Evolutionary conservation across 2,797 vertebrate species (phyloP).

Genomic region (Squalus acanthias): DNA sequence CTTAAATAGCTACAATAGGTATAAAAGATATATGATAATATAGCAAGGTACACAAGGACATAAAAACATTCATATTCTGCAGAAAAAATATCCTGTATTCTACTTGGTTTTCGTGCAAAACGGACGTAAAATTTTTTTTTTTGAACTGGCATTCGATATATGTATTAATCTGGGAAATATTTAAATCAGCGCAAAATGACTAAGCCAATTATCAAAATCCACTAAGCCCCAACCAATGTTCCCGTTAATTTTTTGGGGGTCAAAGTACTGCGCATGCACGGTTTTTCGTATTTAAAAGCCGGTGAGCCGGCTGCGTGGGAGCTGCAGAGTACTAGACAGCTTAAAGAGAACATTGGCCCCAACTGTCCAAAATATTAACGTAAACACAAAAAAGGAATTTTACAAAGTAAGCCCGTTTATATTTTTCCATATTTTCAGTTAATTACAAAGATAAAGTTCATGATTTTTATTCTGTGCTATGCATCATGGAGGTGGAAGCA

Average conservation of each 20-base stretch:
- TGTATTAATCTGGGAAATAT: neutral
- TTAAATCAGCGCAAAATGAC: neutral
- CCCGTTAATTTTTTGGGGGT: no score
- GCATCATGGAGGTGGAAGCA: neutral
- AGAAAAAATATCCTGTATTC: neutral
- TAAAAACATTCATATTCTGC: neutral
- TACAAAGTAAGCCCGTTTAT: neutral
- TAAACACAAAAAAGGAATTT: neutral
- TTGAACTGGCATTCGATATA: neutral
- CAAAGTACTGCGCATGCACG: no score
- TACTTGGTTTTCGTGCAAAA: neutral
- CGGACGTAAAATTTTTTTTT: no score
- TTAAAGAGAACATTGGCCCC: neutral
- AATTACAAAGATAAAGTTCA: neutral
- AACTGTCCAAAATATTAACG: neutral
- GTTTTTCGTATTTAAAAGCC: no score
- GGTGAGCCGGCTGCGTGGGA: no score
- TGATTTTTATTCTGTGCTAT: neutral
- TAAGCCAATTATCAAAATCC: neutral
- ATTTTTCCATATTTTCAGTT: neutral
- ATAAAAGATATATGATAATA: neutral
- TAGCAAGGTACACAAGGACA: neutral
- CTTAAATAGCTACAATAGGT: neutral
- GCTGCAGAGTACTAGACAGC: no score
- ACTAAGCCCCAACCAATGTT: neutral